Base-by-base conservation (phyloP, 2,113 vertebrate genomes). In the Podiceps cristatus region DNA sequence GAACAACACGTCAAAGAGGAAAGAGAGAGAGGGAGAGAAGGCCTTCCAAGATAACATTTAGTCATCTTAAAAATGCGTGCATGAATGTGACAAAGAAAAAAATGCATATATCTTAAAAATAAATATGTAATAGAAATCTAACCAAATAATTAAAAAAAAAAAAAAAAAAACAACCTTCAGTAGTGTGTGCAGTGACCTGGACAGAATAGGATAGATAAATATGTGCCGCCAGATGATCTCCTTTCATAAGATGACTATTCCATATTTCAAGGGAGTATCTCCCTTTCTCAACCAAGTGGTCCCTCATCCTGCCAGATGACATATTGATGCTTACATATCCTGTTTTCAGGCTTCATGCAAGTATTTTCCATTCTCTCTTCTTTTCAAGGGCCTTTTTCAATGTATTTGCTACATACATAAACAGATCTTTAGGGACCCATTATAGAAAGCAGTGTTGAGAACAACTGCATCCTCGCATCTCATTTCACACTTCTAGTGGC, bases 11-110 rank as follows among this genome's bases (percentile, higher is more conserved):
- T 76, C 77, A 69, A 55, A 95, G 77, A 84, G 24, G 50, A 22
- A 33, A 29, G 79, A 24, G 23, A 45, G 7, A 93, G 63, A 71
- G 16, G 17, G 69, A 88, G 74, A 86, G 31, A 47, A 66, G 66
- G 56, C 50, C 58, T 94, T 87, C 49, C 74, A 86, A 90, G 78
- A 88, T 62, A 75, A 68, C 25, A 47, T 89, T 96, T 91, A 87
- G 88, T 93, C 80, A 96, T 79, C 86, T 79, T 75, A 62, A 87
- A 96, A 94, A 87, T 50, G 69, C 7, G 1, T 68, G 60, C 44
- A 9, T 42, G 44, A 45, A 44, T 86, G 64, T 78, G 44, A 74
- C 72, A 84, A 55, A 92, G 75, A 66, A 31, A 22, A 74, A 67
- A 67, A 53, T 10, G 19, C 69, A 37, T 73, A 7, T 24, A 55